Evolutionary conservation across 2,797 vertebrate species (phyloP).

Genomic region (Myripristis murdjan): DNA sequence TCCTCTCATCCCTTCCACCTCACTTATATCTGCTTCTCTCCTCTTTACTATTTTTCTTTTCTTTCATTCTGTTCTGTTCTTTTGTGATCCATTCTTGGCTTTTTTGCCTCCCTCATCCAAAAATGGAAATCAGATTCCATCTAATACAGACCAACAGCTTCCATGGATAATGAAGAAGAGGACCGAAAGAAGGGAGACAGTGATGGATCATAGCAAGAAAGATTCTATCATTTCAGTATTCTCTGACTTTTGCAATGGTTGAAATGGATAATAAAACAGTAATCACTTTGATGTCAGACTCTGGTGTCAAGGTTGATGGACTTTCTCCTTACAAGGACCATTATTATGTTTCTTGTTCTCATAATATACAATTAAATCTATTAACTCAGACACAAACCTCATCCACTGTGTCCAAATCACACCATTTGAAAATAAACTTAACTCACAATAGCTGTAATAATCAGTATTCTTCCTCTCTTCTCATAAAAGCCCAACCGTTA

Average conservation of each 20-base stretch:
- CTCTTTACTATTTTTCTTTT: neutral
- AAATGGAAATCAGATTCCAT: slow-evolving; percentile 65
- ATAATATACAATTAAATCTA: slow-evolving; percentile 33
- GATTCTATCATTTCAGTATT: slow-evolving; percentile 35
- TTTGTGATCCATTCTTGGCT: neutral
- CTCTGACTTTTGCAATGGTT: slow-evolving; percentile 41
- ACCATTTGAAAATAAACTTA: slow-evolving; percentile 33
- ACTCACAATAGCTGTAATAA: slow-evolving; percentile 42
- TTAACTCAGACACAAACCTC: slow-evolving; percentile 2
- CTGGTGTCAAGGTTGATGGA: slow-evolving; percentile 10
- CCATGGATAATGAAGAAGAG: slow-evolving; percentile 40
- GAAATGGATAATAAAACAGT: slow-evolving; percentile 34
- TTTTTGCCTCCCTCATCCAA: slow-evolving; percentile 9
- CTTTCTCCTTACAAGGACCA: neutral
- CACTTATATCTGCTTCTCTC: neutral
- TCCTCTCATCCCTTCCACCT: slow-evolving; percentile 51
- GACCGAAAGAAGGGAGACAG: slow-evolving; percentile 24
- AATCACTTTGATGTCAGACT: slow-evolving; percentile 15
- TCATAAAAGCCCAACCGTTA: neutral
- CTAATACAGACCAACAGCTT: slow-evolving; percentile 49
- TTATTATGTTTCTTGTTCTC: slow-evolving; percentile 10
- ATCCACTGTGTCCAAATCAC: neutral
- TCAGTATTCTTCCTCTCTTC: slow-evolving; percentile 26
- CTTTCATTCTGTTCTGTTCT: neutral
- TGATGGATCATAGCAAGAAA: slow-evolving; percentile 61